Evolutionary conservation across 2,113 vertebrate species (phyloP).

Genomic region (Austrofundulus limnaeus): DNA sequence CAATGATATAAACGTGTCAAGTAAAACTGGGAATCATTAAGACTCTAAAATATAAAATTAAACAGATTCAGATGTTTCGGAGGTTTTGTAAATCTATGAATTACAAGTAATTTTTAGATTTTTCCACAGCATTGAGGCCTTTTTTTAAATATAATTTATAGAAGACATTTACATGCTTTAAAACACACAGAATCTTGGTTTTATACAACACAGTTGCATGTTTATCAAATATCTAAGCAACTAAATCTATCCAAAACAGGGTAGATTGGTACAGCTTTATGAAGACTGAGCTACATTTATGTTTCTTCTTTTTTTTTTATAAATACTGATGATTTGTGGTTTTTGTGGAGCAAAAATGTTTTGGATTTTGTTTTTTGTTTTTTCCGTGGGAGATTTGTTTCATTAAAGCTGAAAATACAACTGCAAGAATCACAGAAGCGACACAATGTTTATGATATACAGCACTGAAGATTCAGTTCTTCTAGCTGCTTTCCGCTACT

Average conservation of each 20-base stretch:
- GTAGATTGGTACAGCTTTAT: slow-evolving; percentile 39
- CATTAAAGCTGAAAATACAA: slow-evolving; percentile 64
- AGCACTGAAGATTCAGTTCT: slow-evolving; percentile 31
- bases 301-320: slow-evolving; percentile 33
- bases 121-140: slow-evolving; percentile 43
- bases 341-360: slow-evolving; percentile 25
- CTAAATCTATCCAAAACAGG: slow-evolving; percentile 43
- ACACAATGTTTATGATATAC: slow-evolving; percentile 48
- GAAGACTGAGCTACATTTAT: slow-evolving; percentile 43
- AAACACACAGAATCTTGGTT: slow-evolving; percentile 48
- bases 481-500: slow-evolving; percentile 75
- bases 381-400: slow-evolving; percentile 39
- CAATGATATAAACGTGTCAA: slow-evolving; percentile 66
- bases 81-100: slow-evolving; percentile 41
- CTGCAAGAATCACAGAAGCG: slow-evolving; percentile 58
- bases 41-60: slow-evolving; percentile 46
- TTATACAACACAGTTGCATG: slow-evolving; percentile 64
- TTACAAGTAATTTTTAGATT: slow-evolving; percentile 23
- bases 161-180: slow-evolving; percentile 52
- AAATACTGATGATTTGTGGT: slow-evolving; percentile 50
- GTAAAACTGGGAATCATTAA: slow-evolving; percentile 34
- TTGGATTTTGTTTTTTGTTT: slow-evolving; percentile 34
- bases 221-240: slow-evolving; percentile 62
- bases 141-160: slow-evolving; percentile 46
- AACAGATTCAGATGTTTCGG: slow-evolving; percentile 31